These are phyloP conservation scores for Myodes glareolus DNA, from an alignment of 2,113 vertebrate genomes.

Conservation along the genomic window DNA sequence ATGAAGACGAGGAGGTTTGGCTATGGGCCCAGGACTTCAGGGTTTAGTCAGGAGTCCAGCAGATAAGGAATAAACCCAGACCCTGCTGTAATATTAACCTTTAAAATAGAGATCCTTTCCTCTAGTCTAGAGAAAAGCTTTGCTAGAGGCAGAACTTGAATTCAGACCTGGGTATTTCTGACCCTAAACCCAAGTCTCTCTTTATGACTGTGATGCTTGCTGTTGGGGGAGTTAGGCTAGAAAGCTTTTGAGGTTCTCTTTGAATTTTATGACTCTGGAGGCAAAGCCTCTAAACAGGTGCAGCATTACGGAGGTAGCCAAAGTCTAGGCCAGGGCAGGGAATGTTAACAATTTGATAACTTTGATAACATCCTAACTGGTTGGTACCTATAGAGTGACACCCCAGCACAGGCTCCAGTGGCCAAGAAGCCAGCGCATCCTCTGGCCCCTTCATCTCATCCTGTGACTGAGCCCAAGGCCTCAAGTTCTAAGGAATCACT, in stretches of 20 bases:
- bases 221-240: neutral
- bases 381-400: conserved; percentile 78
- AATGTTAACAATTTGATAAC: neutral
- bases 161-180: neutral
- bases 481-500: conserved; percentile 75
- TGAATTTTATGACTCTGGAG: neutral
- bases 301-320: neutral
- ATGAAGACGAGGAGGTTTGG: conserved; percentile 87
- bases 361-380: conserved; percentile 7
- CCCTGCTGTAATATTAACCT: neutral
- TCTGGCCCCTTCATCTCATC: conserved; percentile 72
- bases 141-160: neutral
- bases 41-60: neutral
- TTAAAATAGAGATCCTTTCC: neutral
- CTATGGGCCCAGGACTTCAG: conserved; percentile 72
- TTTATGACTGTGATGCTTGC: neutral
- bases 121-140: neutral
- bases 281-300: neutral
- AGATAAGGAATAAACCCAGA: neutral
- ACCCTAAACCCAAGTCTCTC: neutral
- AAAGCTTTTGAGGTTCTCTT: neutral
- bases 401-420: conserved; percentile 82
- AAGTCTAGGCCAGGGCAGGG: neutral
- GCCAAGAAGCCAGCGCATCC: conserved; percentile 84
- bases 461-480: conserved; percentile 71